Evolutionary conservation across 1,140 invertebrate genomes (phyloP), one percentile per base, ranked within the genome.

Genomic region (Nasonia vitripennis): DNA sequence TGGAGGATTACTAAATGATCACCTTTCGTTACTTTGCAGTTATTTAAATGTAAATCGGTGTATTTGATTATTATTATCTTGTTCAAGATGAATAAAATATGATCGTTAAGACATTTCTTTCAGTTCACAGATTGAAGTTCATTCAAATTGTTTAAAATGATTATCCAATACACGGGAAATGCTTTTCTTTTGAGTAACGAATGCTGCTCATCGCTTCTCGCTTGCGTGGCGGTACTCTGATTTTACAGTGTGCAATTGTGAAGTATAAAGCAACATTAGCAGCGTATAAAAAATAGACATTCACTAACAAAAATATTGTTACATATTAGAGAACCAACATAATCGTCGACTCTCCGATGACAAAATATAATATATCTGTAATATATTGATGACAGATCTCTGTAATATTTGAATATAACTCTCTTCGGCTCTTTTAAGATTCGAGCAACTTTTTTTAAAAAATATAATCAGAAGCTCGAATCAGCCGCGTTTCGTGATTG

Each of bases 401-500:
- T 31, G 23, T 71, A 34, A 34, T 4, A 7, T 31, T 31, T 31
- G 11, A 68, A 68, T 45, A 68, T 80, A 70, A 71, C 12, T 79
- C 1, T 79, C 41, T 74, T 51, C 68, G 31, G 48, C 45, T 67
- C 34, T 31, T 67, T 55, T 41, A 62, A 31, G 71, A 77, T 75
- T 67, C 73, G 51, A 83, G 81, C 81, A 67, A 75, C 81, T 55
- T 83, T 83, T 75, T 75, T 75, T 75, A 83, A 83, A 75, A 83
- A 62, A 83, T 83, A 83, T 83, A 83, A 51, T 83, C 68, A 83
- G 81, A 77, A 75, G 70, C 81, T 83, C 51, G 73, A 77, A 75
- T 82, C 71, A 62, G 51, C 31, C 80, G 80, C 27, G 12, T 45
- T 81, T 73, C 20, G 48, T 81, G 41, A 67, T 81, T 81, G 27